Evolutionary conservation across 2,888 invertebrate genomes (phyloP), one percentile per base, ranked within the genome.

Genomic region (Cinara cedri): DNA sequence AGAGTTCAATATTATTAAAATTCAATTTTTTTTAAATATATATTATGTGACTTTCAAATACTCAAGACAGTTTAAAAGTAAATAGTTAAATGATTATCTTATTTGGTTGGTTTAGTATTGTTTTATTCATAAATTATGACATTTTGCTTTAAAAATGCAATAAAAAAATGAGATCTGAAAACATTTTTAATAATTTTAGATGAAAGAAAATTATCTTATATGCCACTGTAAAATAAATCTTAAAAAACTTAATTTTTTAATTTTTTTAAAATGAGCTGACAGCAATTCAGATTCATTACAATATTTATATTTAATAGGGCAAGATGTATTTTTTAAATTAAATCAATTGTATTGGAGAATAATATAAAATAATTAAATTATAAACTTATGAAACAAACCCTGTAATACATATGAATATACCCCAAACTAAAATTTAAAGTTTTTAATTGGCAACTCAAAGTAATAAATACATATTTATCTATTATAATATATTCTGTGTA

Each of bases 331-430:
- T n/a, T n/a, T 63, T 1, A 2, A 54, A 46, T 55, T 66, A 66
- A 46, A 76, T 66, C 11, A 65, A 16, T 26, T 26, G 46, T 4
- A 66, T 19, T 60, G 57, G 2, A 34, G 57, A 57, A 21, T 21
- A 76, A 76, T 68, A 76, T 54, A 44, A 26, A 21, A 65, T 57
- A 55, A 66, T 57, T 26, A 26, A 55, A 78, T 16, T 21, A 78
- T 60, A 54, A 74, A 42, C 2, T 65, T 65, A 63, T 13, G 16
- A 74, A 74, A 63, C 34, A 57, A 78, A 70, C 78, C 78, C 78
- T 78, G 68, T 78, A 70, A 34, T 68, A 78, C 51, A 54, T 65
- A 21, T 68, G 46, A 78, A 60, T 21, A 78, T 49, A 78, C 49
- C 55, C 66, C 66, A 66, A 78, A 68, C 34, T 60, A 78, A 68